Percentiles rank a stretch among this genome's conserved stretches.
Evolutionary conservation across 2,888 invertebrate genomes (phyloP).

Genomic region (Tubiluchus corallicola): DNA sequence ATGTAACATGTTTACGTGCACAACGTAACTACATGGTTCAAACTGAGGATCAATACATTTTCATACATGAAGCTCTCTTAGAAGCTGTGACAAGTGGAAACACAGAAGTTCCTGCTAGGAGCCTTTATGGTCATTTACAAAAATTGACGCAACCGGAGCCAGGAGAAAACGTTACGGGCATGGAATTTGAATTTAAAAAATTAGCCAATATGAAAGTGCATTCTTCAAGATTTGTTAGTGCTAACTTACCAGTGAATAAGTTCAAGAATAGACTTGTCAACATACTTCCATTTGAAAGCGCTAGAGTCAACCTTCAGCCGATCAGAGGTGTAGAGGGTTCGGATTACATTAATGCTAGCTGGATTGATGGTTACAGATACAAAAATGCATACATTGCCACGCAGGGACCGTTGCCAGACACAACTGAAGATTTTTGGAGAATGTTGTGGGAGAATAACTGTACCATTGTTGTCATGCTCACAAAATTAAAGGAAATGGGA

Average conservation of each 20-base stretch:
- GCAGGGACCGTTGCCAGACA: slow-evolving; percentile 93
- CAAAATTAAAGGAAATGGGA: slow-evolving; percentile 92
- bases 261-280: slow-evolving; percentile 95
- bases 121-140: slow-evolving; percentile 83
- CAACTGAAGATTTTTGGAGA: slow-evolving; percentile 96
- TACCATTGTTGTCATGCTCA: slow-evolving; percentile 95
- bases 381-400: slow-evolving; percentile 86
- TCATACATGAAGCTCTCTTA: slow-evolving; percentile 89
- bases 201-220: slow-evolving; percentile 80
- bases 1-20: slow-evolving; percentile 88
- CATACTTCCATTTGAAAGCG: slow-evolving; percentile 86
- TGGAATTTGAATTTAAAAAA: slow-evolving; percentile 84
- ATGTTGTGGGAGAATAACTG: slow-evolving; percentile 99
- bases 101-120: slow-evolving; percentile 87
- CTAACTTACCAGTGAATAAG: slow-evolving; percentile 89
- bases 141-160: slow-evolving; percentile 67
- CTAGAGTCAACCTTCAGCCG: slow-evolving; percentile 77
- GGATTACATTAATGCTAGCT: slow-evolving; percentile 96
- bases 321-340: slow-evolving; percentile 72
- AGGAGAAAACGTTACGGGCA: slow-evolving; percentile 53
- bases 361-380: slow-evolving; percentile 56
- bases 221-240: slow-evolving; percentile 80
- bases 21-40: slow-evolving; percentile 97
- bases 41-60: slow-evolving; percentile 97
- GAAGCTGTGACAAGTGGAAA: slow-evolving; percentile 92